Evolutionary conservation across 2,797 vertebrate species (phyloP).

Genomic region (Myotis findleyi): DNA sequence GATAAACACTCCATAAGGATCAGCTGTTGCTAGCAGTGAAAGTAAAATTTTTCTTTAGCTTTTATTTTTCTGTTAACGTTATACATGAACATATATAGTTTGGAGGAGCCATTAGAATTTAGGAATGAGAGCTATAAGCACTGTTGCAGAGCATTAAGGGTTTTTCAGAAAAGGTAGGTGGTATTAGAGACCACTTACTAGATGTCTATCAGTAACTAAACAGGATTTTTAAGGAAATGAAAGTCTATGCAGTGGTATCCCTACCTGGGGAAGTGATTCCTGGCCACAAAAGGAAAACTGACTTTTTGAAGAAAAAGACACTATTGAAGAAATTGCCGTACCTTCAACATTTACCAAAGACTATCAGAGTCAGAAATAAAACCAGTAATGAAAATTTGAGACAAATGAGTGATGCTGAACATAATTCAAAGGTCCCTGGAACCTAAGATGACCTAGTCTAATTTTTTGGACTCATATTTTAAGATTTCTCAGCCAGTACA

Average conservation of each 20-base stretch:
- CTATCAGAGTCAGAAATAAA: not conserved
- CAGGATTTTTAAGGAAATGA: not conserved
- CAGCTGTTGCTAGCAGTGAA: not conserved
- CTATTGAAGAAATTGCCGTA: not conserved
- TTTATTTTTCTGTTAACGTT: slow-evolving; percentile 24
- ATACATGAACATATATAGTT: not conserved
- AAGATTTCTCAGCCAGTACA: not conserved
- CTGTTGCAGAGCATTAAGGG: not conserved
- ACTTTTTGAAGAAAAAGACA: not conserved
- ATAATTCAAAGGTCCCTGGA: not conserved
- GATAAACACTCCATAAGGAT: not conserved
- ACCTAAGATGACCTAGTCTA: not conserved
- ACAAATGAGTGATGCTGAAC: not conserved
- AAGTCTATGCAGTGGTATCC: not conserved
- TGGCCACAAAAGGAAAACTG: not conserved
- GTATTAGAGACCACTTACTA: not conserved
- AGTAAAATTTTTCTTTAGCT: not conserved
- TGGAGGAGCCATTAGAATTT: not conserved
- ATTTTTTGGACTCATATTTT: slow-evolving; percentile 6
- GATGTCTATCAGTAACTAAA: not conserved
- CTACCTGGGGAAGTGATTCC: not conserved
- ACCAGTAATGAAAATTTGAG: slow-evolving; percentile 1
- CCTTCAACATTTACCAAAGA: not conserved
- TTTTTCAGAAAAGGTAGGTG: not conserved
- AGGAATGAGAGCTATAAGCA: not conserved